phyloP scores from a whole-genome alignment of 2,888 invertebrate species.

The Drosophila neoperkinsi region DNA sequence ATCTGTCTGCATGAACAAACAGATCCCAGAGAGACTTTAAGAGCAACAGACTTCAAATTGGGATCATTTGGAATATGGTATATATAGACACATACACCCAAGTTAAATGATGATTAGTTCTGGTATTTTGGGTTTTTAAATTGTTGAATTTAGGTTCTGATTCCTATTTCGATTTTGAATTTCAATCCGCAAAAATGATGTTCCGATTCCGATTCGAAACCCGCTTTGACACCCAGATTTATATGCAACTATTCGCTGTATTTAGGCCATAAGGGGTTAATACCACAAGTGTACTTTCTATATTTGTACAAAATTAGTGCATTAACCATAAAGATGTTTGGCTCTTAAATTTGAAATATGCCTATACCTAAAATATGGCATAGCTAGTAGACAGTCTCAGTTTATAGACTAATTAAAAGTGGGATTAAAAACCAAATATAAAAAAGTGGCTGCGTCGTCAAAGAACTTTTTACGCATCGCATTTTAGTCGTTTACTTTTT shows the following conservation, averaged over 20 bases:
- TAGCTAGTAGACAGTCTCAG: neutral
- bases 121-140: neutral
- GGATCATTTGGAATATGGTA: neutral
- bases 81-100: too few relatives aligned
- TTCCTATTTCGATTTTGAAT: neutral
- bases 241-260: neutral
- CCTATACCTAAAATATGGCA: neutral
- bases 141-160: neutral
- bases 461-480: conserved; percentile 4
- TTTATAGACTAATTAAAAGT: conserved; percentile 2
- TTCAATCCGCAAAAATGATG: neutral
- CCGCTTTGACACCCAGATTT: neutral
- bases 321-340: neutral
- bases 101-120: neutral
- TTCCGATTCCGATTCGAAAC: neutral
- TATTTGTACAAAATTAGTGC: neutral
- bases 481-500: conserved; percentile 31
- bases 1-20: neutral
- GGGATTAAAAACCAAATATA: neutral
- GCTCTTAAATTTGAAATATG: neutral
- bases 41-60: neutral
- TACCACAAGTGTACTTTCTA: neutral
- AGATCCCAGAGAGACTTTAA: neutral
- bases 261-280: neutral
- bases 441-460: conserved; percentile 2